Evolutionary conservation across 2,888 invertebrate species (phyloP).

Genomic region (Branchipolynoe longqiensis): DNA sequence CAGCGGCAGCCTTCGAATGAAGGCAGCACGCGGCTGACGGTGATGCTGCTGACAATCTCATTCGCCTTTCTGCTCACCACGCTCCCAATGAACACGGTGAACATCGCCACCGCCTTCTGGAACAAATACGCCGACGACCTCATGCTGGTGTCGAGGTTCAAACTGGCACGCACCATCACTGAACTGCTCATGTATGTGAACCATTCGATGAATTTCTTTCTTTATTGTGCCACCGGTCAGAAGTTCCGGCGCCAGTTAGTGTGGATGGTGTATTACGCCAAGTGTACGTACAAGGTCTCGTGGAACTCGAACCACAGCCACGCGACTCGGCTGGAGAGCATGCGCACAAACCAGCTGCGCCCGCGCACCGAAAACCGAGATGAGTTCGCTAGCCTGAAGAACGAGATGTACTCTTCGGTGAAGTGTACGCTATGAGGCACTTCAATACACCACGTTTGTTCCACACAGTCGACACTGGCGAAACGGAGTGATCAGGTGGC

Average conservation of each 20-base stretch:
- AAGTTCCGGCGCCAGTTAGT: slow-evolving; percentile 69
- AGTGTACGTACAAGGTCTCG: slow-evolving; percentile 50
- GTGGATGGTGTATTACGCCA: slow-evolving; percentile 67
- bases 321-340: slow-evolving; percentile 33
- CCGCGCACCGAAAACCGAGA: not conserved
- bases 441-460: too few relatives aligned
- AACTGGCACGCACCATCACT: slow-evolving; percentile 73
- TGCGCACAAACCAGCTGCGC: slow-evolving; percentile 26
- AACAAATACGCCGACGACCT: slow-evolving; percentile 56
- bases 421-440: slow-evolving; percentile 38
- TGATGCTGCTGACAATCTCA: slow-evolving; percentile 79
- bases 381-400: slow-evolving; percentile 1
- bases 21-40: slow-evolving; percentile 70
- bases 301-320: slow-evolving; percentile 40
- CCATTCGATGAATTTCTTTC: slow-evolving; percentile 78
- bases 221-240: slow-evolving; percentile 70
- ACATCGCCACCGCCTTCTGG: slow-evolving; percentile 70
- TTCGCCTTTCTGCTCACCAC: slow-evolving; percentile 79
- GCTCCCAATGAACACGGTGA: slow-evolving; percentile 75
- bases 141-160: slow-evolving; percentile 67
- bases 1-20: slow-evolving; percentile 65
- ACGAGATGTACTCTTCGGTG: slow-evolving; percentile 50
- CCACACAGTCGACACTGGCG: too few relatives aligned
- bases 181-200: slow-evolving; percentile 79
- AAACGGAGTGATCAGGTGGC: too few relatives aligned